These are phyloP conservation scores for Hirtodrosophila duncani DNA, from an alignment of 2,888 invertebrate genomes.

Conservation along the genomic window DNA sequence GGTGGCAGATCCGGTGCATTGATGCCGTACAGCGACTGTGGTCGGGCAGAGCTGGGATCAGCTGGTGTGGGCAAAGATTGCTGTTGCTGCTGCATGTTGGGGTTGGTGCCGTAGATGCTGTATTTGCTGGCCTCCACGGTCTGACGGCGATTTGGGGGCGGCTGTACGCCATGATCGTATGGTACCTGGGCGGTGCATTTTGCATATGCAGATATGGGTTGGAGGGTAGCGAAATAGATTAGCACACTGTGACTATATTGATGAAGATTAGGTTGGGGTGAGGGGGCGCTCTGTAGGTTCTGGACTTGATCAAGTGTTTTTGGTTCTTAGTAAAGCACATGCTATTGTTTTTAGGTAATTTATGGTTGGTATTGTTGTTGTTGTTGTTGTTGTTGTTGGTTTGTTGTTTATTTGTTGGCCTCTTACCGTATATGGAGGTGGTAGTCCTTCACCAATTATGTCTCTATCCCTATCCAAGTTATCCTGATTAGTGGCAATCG, in stretches of 20 bases:
- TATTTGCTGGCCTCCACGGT: conserved; percentile 75
- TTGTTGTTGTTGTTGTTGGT: conserved; percentile 8
- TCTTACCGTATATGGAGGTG: conserved; percentile 92
- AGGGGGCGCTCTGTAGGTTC: conserved; percentile 15
- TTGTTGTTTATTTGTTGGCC: conserved; percentile 66
- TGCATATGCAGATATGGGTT: conserved; percentile 21
- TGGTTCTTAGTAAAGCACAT: conserved; percentile 35
- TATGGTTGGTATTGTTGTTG: conserved; percentile 15
- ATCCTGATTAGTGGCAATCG: conserved; percentile 94
- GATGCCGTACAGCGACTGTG: conserved; percentile 80
- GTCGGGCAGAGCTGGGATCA: conserved; percentile 72
- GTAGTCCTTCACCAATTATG: conserved; percentile 82
- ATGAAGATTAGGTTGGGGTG: conserved; percentile 9
- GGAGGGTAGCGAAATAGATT: conserved; percentile 46
- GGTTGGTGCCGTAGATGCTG: conserved; percentile 73
- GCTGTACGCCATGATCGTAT: conserved; percentile 76
- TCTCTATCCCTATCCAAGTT: conserved; percentile 85
- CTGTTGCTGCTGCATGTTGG: conserved; percentile 30
- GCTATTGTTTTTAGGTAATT: conserved; percentile 27
- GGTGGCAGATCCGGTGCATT: conserved; percentile 89
- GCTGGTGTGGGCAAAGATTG: too few species aligned
- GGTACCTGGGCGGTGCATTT: conserved; percentile 71
- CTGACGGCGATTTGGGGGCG: conserved; percentile 75
- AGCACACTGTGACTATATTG: conserved; percentile 36
- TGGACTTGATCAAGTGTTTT: conserved; percentile 3